Evolutionary conservation across 1,140 invertebrate species (phyloP).

Genomic region (Rhagoletis pomonella): DNA sequence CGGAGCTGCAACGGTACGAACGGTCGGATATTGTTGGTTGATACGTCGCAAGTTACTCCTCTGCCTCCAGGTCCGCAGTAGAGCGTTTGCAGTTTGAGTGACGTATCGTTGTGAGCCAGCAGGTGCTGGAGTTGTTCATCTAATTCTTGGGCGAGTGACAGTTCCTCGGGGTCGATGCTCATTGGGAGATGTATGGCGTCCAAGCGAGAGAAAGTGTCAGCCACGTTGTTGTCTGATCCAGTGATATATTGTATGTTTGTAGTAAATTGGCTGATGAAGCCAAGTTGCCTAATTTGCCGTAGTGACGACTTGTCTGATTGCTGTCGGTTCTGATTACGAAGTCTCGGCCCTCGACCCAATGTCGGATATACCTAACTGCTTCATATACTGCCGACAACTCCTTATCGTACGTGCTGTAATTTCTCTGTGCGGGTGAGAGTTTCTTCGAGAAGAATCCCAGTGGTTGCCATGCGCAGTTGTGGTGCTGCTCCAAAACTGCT

Average conservation of each 20-base stretch:
- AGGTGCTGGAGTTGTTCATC: too few relatives aligned
- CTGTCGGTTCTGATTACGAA: conserved; percentile 66
- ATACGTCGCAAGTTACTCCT: too few relatives aligned
- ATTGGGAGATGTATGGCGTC: not conserved
- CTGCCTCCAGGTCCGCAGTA: too few relatives aligned
- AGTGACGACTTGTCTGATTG: too few relatives aligned
- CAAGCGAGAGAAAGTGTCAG: not conserved
- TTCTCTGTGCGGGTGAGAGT: conserved; percentile 57
- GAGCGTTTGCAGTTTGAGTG: too few relatives aligned
- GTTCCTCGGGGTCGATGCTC: not conserved
- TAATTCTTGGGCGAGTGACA: not conserved
- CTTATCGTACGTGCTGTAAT: conserved; percentile 66
- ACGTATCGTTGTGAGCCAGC: too few relatives aligned
- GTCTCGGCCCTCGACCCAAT: conserved; percentile 65
- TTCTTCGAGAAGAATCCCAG: conserved; percentile 55
- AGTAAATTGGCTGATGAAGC: conserved; percentile 64
- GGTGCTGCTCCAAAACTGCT: conserved; percentile 57
- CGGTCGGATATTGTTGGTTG: too few relatives aligned
- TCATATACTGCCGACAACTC: conserved; percentile 69
- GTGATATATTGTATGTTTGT: conserved; percentile 1
- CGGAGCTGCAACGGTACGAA: too few relatives aligned
- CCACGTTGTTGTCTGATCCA: not conserved
- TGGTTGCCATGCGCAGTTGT: conserved; percentile 57
- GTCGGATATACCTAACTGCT: conserved; percentile 65
- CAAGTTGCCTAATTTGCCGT: conserved; percentile 62